Conservation (phyloP, 2,888 invertebrate genomes). For the Abrostola triplasia region DNA sequence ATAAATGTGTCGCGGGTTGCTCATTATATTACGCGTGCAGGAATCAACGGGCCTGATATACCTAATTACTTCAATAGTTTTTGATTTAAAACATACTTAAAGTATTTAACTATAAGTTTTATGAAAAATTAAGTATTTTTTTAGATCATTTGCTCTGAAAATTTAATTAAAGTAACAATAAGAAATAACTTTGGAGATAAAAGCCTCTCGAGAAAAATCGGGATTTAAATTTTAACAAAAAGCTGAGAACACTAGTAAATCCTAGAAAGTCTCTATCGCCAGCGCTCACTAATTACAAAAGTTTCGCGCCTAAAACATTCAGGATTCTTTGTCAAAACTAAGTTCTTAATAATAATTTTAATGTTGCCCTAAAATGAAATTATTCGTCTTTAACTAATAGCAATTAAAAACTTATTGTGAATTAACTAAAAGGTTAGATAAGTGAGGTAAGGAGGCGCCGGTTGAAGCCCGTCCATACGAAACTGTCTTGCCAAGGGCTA, state of each 20-base stretch:
- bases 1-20: constrained; percentile 10
- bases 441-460: constrained; percentile 3
- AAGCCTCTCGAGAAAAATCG: neutral
- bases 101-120: too few species aligned
- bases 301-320: constrained; percentile 14
- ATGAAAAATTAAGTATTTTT: neutral
- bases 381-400: constrained; percentile 34
- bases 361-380: constrained; percentile 17
- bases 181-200: neutral
- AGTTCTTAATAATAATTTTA: constrained; percentile 29
- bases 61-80: neutral
- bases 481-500: constrained; percentile 36
- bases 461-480: constrained; percentile 18
- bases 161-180: neutral
- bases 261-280: constrained; percentile 1
- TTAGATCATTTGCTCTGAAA: constrained; percentile 1
- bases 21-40: constrained; percentile 10
- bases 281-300: constrained; percentile 24
- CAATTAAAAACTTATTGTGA: constrained; percentile 40
- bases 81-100: too few species aligned
- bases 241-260: neutral
- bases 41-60: constrained; percentile 1
- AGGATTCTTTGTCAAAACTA: constrained; percentile 9
- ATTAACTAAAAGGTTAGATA: constrained; percentile 26
- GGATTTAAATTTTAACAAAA: neutral